Evolutionary conservation across 2,113 vertebrate genomes (phyloP).

Genomic region (Vidua chalybeata): DNA sequence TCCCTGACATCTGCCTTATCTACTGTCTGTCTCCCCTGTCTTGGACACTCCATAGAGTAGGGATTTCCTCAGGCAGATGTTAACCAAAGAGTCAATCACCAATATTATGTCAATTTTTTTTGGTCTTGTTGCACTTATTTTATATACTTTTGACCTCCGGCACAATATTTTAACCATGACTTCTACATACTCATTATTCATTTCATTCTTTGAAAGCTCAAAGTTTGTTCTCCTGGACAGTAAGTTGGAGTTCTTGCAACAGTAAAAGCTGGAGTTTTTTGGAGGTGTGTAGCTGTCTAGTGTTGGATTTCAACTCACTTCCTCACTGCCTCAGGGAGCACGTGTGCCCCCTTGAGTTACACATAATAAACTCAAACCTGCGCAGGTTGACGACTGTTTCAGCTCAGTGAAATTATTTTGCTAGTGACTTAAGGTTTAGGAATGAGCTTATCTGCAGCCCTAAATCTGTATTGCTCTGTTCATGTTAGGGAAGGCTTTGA

Average conservation of each 20-base stretch:
- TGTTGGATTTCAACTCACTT: neutral
- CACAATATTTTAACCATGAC: neutral
- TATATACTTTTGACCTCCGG: neutral
- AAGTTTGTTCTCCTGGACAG: neutral
- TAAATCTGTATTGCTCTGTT: neutral
- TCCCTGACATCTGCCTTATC: neutral
- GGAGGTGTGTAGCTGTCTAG: neutral
- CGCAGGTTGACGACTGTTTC: neutral
- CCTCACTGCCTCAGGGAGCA: neutral
- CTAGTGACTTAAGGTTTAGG: neutral
- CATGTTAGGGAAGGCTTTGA: neutral
- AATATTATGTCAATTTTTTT: neutral
- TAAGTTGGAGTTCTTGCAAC: neutral
- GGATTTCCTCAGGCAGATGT: neutral
- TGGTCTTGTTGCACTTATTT: neutral
- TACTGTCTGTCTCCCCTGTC: neutral
- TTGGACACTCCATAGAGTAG: neutral
- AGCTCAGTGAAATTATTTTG: neutral
- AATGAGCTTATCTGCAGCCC: neutral
- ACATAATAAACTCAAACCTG: neutral
- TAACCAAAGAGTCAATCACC: neutral
- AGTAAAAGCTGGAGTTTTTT: neutral
- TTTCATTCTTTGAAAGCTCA: neutral
- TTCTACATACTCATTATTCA: neutral
- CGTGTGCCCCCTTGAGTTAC: neutral